These are phyloP conservation scores for Molossus molossus DNA, from an alignment of 2,797 vertebrate species.

Conservation along the genomic window DNA sequence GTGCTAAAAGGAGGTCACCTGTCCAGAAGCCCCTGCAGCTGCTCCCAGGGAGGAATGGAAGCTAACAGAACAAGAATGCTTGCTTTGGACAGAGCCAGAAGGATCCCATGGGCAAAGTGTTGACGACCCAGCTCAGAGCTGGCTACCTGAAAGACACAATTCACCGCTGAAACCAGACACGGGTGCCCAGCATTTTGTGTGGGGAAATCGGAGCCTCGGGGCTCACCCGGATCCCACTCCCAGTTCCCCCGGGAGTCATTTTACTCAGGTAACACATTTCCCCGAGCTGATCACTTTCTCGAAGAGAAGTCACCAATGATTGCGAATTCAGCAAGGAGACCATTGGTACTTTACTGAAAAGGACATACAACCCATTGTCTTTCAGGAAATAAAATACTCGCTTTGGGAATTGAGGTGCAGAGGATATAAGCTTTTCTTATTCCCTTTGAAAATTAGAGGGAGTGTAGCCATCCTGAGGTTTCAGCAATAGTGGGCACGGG, in stretches of 20 bases:
- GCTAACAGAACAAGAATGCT: background rate
- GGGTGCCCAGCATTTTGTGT: background rate
- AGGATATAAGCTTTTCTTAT: background rate
- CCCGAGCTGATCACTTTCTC: background rate
- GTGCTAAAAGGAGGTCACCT: slow-evolving; percentile 56
- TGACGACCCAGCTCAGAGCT: background rate
- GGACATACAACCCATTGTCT: background rate
- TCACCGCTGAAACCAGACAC: slow-evolving; percentile 18
- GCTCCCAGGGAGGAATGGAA: background rate
- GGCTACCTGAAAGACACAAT: slow-evolving; percentile 8
- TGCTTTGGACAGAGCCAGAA: background rate
- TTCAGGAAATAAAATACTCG: background rate
- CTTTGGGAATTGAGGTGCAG: background rate
- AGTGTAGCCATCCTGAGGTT: background rate
- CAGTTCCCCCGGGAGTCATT: background rate
- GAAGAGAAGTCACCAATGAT: background rate
- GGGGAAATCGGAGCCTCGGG: background rate
- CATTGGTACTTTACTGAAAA: background rate
- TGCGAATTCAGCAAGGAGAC: background rate
- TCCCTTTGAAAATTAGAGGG: background rate
- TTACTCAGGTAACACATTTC: background rate
- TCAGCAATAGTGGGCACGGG: background rate
- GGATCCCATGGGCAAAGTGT: background rate
- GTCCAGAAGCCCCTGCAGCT: background rate
- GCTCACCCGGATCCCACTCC: background rate